Conservation (phyloP, 2,797 vertebrate species). For the Syndactyla subalaris region DNA sequence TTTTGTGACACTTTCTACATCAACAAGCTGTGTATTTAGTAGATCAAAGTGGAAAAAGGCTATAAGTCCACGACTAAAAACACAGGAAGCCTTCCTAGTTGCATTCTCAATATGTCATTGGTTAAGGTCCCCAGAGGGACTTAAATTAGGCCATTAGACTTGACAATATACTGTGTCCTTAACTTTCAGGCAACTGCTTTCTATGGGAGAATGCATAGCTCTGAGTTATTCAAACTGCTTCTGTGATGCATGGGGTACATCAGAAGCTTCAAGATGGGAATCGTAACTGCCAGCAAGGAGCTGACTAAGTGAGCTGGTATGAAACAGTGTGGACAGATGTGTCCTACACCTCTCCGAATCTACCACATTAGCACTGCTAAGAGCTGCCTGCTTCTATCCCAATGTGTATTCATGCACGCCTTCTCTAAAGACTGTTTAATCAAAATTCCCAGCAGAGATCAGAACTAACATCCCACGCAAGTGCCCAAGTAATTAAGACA, state of each 20-base stretch:
- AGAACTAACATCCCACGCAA: background rate
- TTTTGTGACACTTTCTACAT: background rate
- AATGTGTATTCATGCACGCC: background rate
- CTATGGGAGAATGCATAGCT: background rate
- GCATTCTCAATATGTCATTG: background rate
- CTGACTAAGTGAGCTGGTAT: background rate
- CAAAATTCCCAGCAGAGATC: constrained; percentile 5
- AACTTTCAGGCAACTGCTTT: background rate
- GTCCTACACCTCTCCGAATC: background rate
- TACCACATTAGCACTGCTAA: background rate
- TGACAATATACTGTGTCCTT: background rate
- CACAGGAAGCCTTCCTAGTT: background rate
- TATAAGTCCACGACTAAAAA: background rate
- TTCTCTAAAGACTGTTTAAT: constrained; percentile 5
- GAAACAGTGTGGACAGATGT: background rate
- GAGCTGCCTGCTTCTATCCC: background rate
- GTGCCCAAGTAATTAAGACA: constrained; percentile 5
- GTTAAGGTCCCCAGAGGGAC: background rate
- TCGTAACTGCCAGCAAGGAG: background rate
- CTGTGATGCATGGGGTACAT: background rate
- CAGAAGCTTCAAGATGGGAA: background rate
- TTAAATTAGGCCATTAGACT: background rate
- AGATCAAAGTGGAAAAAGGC: background rate
- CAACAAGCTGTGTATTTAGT: background rate
- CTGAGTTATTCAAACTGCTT: background rate